Evolutionary conservation across 2,797 vertebrate species (phyloP).

Genomic region (Sciaenops ocellatus): DNA sequence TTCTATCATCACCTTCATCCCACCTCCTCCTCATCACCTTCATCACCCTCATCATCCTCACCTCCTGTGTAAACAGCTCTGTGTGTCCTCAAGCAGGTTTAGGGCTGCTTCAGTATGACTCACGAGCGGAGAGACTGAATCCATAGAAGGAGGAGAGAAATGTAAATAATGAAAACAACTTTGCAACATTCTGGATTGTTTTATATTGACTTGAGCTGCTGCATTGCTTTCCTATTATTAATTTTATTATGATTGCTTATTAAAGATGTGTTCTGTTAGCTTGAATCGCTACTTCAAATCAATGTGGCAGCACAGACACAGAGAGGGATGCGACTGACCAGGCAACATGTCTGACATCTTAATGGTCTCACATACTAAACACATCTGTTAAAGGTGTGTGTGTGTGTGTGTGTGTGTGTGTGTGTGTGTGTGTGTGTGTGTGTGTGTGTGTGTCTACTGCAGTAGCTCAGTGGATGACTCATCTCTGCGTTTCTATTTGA

Average conservation of each 20-base stretch:
- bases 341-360: conserved; percentile 70
- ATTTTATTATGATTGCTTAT: conserved; percentile 11
- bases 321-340: conserved; percentile 41
- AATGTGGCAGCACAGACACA: not conserved
- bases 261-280: conserved; percentile 3
- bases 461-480: conserved; percentile 80
- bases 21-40: conserved; percentile 59
- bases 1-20: conserved; percentile 61
- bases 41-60: conserved; percentile 55
- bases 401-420: conserved; percentile 49
- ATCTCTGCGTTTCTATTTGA: conserved; percentile 86
- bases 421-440: conserved; percentile 48
- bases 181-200: conserved; percentile 4
- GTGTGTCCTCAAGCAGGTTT: conserved; percentile 53
- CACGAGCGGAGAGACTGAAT: conserved; percentile 42
- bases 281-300: conserved; percentile 4
- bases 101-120: conserved; percentile 53
- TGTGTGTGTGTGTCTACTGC: conserved; percentile 67
- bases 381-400: conserved; percentile 60
- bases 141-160: conserved; percentile 23
- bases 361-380: conserved; percentile 58
- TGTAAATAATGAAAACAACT: conserved; percentile 27
- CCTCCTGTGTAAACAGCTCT: conserved; percentile 67
- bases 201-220: not conserved
- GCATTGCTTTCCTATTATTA: conserved; percentile 21